phyloP scores from a whole-genome alignment of 2,888 invertebrate genomes.

The Rapana venosa region DNA sequence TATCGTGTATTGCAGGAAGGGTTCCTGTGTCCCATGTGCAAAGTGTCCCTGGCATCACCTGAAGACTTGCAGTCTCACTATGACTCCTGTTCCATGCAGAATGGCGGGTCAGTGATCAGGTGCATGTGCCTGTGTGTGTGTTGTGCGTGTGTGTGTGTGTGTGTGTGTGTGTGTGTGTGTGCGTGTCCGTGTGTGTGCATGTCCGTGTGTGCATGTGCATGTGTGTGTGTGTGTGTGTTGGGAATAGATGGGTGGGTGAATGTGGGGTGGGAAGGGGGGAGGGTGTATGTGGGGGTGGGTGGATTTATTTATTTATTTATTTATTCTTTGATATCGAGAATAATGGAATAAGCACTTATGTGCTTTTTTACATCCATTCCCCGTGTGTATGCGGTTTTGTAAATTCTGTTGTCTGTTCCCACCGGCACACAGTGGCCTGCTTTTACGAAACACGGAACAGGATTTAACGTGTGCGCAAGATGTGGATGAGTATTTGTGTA shows the following conservation, averaged over 20 bases:
- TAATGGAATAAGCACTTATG: no score
- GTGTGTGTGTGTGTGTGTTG: background rate
- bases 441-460: no score
- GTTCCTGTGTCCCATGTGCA: constrained; percentile 80
- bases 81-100: constrained; percentile 39
- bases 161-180: constrained; percentile 3
- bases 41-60: constrained; percentile 78
- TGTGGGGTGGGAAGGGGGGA: no score
- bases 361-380: no score
- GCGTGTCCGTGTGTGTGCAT: background rate
- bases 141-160: constrained; percentile 17
- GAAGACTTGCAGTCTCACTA: constrained; percentile 79
- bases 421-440: no score
- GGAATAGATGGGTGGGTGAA: background rate
- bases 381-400: no score
- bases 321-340: no score
- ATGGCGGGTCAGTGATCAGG: constrained; percentile 4
- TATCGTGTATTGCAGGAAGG: constrained; percentile 74
- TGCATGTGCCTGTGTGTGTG: background rate
- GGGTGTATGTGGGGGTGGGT: background rate
- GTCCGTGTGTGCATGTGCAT: background rate
- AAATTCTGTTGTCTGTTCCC: no score
- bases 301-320: no score
- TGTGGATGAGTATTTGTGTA: no score
- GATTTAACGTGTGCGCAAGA: no score